A percentile compares a stretch with the other conserved stretches of the same genome.
phyloP scores from a whole-genome alignment of 2,888 invertebrate species.

The Nudaria mundana region DNA sequence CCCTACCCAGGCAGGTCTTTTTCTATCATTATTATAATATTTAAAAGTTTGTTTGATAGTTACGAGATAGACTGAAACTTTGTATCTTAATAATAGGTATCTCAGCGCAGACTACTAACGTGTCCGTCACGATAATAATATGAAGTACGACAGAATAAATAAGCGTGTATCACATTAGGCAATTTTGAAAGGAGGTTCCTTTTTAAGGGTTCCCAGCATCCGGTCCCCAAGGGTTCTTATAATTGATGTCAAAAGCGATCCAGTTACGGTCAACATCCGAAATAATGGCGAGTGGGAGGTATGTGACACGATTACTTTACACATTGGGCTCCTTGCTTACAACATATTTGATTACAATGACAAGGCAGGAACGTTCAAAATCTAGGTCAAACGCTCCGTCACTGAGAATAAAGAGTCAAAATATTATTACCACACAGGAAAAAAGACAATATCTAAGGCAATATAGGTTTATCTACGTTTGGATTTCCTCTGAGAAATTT shows the following conservation, averaged over 20 bases:
- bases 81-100: background rate
- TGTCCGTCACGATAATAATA: conserved; percentile 20
- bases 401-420: background rate
- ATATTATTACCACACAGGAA: background rate
- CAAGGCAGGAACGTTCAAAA: conserved; percentile 9
- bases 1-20: too few species aligned
- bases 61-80: too few species aligned
- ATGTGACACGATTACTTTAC: conserved; percentile 25
- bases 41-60: too few species aligned
- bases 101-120: conserved; percentile 17
- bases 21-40: too few species aligned
- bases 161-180: conserved; percentile 39
- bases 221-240: conserved; percentile 22
- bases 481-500: too few species aligned
- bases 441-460: too few species aligned
- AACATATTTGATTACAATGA: conserved; percentile 27
- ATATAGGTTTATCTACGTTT: too few species aligned
- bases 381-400: conserved; percentile 11
- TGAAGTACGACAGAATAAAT: conserved; percentile 34
- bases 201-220: conserved; percentile 33
- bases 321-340: conserved; percentile 15
- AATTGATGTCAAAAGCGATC: conserved; percentile 36
- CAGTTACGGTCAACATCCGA: conserved; percentile 25
- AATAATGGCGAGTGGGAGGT: conserved; percentile 27
- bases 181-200: conserved; percentile 37